A percentile compares a stretch with the other conserved stretches of the same genome.
These are phyloP conservation scores for Scleropages formosus DNA, from an alignment of 2,797 vertebrate species.

Conservation along the genomic window DNA sequence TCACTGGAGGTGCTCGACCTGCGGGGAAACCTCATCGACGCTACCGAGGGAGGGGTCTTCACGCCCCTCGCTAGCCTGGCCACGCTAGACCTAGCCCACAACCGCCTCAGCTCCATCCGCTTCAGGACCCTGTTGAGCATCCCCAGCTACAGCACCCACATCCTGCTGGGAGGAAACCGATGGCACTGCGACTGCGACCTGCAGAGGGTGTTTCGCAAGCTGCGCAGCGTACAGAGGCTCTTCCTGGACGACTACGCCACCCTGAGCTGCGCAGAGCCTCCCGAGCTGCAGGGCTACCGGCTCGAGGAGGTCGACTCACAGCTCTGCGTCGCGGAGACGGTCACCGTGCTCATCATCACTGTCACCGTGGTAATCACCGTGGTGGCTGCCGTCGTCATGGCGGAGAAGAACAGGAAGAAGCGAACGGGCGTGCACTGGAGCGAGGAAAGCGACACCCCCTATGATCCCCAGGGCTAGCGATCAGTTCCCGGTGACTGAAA, in stretches of 20 bases:
- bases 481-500: neutral
- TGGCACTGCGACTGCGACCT: constrained; percentile 80
- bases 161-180: constrained; percentile 70
- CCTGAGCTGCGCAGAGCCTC: constrained; percentile 63
- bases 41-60: constrained; percentile 57
- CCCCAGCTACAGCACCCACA: constrained; percentile 71
- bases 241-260: constrained; percentile 73
- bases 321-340: constrained; percentile 76
- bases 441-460: constrained; percentile 64
- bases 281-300: constrained; percentile 49
- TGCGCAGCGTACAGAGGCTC: constrained; percentile 67
- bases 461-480: constrained; percentile 59
- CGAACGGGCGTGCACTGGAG: constrained; percentile 71
- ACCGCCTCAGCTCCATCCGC: constrained; percentile 58
- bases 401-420: constrained; percentile 73
- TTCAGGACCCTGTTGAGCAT: constrained; percentile 75
- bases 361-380: constrained; percentile 74
- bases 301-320: constrained; percentile 65
- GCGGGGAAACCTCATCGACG: constrained; percentile 61
- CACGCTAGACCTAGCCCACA: constrained; percentile 65
- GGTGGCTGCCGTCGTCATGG: constrained; percentile 74
- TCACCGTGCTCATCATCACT: constrained; percentile 77
- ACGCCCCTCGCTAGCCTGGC: constrained; percentile 68
- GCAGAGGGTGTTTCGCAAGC: constrained; percentile 75
- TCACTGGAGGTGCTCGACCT: constrained; percentile 73